Percentiles rank a stretch among this genome's conserved stretches.
These are phyloP conservation scores for Anoplius nigerrimus DNA, from an alignment of 2,888 invertebrate genomes.

Conservation along the genomic window DNA sequence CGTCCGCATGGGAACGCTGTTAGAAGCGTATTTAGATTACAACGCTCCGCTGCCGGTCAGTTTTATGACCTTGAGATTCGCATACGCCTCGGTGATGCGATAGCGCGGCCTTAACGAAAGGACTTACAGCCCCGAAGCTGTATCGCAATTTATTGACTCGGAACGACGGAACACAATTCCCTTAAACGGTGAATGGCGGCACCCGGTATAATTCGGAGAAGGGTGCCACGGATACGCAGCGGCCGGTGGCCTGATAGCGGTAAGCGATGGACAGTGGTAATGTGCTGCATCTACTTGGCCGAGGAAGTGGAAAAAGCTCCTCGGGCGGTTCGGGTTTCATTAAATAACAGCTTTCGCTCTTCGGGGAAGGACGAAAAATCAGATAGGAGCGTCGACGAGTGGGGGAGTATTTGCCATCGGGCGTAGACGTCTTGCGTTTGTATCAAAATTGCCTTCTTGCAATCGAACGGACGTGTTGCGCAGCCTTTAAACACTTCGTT, in stretches of 20 bases:
- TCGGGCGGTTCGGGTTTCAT: constrained; percentile 61
- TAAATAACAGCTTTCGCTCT: constrained; percentile 59
- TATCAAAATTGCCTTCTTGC: no score
- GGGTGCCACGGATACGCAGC: constrained; percentile 32
- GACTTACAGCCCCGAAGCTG: no score
- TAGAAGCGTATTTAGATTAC: no score
- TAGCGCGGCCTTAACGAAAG: no score
- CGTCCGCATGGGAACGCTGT: no score
- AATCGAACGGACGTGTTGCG: no score
- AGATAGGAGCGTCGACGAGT: not conserved
- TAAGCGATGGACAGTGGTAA: constrained; percentile 72
- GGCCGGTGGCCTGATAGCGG: constrained; percentile 63
- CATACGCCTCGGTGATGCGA: no score
- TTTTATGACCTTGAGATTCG: no score
- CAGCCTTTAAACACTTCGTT: no score
- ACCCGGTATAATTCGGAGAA: constrained; percentile 54
- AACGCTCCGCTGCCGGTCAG: no score
- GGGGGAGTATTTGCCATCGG: not conserved
- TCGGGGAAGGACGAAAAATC: constrained; percentile 18
- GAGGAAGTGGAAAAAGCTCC: constrained; percentile 39
- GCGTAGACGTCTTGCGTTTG: no score
- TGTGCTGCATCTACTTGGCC: constrained; percentile 73
- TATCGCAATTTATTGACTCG: not conserved
- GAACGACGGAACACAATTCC: constrained; percentile 30
- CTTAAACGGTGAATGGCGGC: constrained; percentile 34